Evolutionary conservation across 2,797 vertebrate species (phyloP), one percentile per base, ranked within the genome.

Genomic region (Arremon aurantiirostris): DNA sequence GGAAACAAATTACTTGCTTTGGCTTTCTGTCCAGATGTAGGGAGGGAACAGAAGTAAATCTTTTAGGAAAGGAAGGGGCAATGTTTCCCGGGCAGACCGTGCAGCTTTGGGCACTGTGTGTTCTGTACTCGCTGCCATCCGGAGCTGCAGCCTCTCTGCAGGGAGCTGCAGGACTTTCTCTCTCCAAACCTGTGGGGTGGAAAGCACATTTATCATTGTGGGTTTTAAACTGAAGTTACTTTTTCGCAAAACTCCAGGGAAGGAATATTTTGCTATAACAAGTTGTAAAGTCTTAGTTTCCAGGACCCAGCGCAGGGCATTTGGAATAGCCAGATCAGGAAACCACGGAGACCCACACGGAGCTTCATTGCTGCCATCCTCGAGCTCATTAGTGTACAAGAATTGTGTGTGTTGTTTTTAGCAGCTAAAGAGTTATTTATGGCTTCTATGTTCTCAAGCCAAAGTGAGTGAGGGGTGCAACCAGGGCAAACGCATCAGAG

Each of bases 401-500:
- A 94, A 97, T 94, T 94, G 92, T 87, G 90, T 96, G 95, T 95
- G 94, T 82, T 97, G 93, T 92, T 97, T 97, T 95, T 95, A 97
- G 84, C 86, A 82, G 86, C 93, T 95, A 93, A 97, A 95, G 95
- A 96, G 90, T 95, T 96, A 96, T 95, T 97, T 96, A 90, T 89
- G 93, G 96, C 90, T 94, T 80, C 95, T 97, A 71, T 96, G 96
- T 96, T 97, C 94, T 97, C 95, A 95, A 97, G 94, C 96, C 95
- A 97, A 95, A 96, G 96, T 95, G 93, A 96, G 95, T 95, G 95
- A 95, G 95, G 94, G 94, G 96, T 97, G 96, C 96, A 96, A 95
- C 83, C 93, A 91, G 96, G 96, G 96, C 95, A 96, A 96, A 96
- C 0, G 90, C 94, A 96, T 96, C 93, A 95, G 95, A 95, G 96